Conservation (phyloP, 92 coral and sea anemone species). For the Zoanthus solanderi region DNA sequence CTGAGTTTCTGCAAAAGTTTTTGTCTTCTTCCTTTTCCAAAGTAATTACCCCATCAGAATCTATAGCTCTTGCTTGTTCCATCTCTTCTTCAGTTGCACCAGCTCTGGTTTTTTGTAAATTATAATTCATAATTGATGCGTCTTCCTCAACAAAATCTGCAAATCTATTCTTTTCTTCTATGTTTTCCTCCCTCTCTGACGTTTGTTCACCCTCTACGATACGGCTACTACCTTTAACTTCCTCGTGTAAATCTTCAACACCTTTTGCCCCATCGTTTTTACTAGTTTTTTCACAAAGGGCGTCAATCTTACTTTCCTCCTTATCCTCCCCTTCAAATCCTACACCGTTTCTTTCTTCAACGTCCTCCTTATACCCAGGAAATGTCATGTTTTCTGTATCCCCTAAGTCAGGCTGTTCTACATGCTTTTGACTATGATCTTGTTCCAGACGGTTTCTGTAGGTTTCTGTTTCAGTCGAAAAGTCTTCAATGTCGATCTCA, state of each 20-base stretch:
- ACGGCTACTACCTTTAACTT: background rate
- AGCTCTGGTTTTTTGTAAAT: background rate
- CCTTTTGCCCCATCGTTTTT: background rate
- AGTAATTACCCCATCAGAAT: background rate
- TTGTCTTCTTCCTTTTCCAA: background rate
- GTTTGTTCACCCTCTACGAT: background rate
- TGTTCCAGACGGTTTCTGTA: background rate
- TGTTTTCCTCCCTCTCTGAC: background rate
- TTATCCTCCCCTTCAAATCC: background rate
- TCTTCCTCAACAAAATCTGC: background rate
- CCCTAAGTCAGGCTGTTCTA: background rate
- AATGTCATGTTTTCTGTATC: no score
- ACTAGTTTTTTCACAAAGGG: background rate
- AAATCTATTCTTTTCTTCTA: background rate
- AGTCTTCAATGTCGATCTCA: conserved; percentile 32
- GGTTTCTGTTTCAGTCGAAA: background rate
- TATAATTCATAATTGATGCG: background rate
- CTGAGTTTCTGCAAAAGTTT: background rate
- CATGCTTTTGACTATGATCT: background rate
- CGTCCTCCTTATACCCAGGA: background rate
- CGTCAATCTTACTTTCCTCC: background rate
- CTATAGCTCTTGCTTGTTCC: background rate
- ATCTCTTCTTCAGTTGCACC: background rate
- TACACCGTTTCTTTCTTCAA: background rate
- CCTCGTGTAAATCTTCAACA: background rate